Conservation (phyloP, 1,140 invertebrate genomes). For the Lepidurus apus region DNA sequence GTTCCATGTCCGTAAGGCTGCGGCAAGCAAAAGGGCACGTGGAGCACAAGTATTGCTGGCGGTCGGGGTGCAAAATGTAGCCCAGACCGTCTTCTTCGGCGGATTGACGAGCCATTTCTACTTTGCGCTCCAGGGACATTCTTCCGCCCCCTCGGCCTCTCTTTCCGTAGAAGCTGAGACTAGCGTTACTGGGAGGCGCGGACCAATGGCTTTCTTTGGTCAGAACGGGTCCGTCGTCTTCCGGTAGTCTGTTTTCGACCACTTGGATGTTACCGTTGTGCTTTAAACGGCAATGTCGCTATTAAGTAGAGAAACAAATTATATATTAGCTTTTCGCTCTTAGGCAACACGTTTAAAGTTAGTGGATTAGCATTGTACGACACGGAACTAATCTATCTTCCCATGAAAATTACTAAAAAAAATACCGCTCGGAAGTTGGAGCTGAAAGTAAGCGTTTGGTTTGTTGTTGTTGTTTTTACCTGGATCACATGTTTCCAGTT, state of each 20-base stretch:
- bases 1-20: constrained; percentile 57
- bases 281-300: constrained; percentile 67
- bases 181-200: not conserved
- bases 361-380: too few relatives aligned
- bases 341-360: too few relatives aligned
- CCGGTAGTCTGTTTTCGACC: constrained; percentile 41
- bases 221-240: constrained; percentile 36
- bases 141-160: not conserved
- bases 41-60: constrained; percentile 31
- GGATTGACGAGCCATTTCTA: not conserved
- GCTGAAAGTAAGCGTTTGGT: too few relatives aligned
- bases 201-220: constrained; percentile 25
- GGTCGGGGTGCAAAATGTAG: constrained; percentile 32
- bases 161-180: not conserved
- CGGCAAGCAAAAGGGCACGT: constrained; percentile 68
- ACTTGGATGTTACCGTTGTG: constrained; percentile 64
- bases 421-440: too few relatives aligned
- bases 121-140: not conserved
- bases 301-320: constrained; percentile 43
- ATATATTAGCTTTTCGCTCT: not conserved
- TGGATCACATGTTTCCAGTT: constrained; percentile 76
- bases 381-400: too few relatives aligned
- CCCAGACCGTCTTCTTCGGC: constrained; percentile 25
- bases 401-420: too few relatives aligned
- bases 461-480: constrained; percentile 47